A percentile compares a stretch with the other conserved stretches of the same genome.
Conservation (phyloP, 2,797 vertebrate genomes). For the Selene dorsalis region DNA sequence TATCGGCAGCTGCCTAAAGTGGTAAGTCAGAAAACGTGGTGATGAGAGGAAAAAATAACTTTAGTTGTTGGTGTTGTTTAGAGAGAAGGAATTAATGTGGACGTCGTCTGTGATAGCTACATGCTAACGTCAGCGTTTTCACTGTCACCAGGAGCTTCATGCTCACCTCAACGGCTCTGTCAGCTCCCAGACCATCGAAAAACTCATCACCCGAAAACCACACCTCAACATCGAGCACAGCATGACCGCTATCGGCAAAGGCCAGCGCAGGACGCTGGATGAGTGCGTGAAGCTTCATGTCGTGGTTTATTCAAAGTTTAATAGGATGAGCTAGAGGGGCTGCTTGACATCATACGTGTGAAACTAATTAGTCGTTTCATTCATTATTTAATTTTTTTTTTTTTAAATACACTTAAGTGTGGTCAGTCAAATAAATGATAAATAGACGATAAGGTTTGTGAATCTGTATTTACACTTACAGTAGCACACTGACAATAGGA, state of each 20-base stretch:
- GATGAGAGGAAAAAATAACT: not conserved
- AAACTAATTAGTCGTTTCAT: not conserved
- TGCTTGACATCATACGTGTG: not conserved
- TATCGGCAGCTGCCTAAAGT: constrained; percentile 85
- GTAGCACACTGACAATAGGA: not conserved
- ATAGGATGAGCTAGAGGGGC: not conserved
- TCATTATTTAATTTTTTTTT: not conserved
- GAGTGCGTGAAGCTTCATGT: constrained; percentile 84
- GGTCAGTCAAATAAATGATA: not conserved
- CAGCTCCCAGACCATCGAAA: constrained; percentile 91
- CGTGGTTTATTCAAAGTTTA: not conserved
- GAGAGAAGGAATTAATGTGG: not conserved
- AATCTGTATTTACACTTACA: constrained; percentile 2
- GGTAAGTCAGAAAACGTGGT: constrained; percentile 67
- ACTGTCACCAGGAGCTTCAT: constrained; percentile 90
- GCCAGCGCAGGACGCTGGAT: constrained; percentile 90
- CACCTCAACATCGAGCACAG: constrained; percentile 87
- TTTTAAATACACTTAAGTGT: not conserved
- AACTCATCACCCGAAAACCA: constrained; percentile 89
- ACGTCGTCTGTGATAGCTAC: not conserved
- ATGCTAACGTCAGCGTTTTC: constrained; percentile 61
- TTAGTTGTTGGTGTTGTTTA: not conserved
- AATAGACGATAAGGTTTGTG: not conserved
- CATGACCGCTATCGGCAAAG: constrained; percentile 92
- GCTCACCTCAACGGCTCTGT: constrained; percentile 97